phyloP scores from a whole-genome alignment of 1,140 invertebrate genomes.

The Cotesia chilonis region DNA sequence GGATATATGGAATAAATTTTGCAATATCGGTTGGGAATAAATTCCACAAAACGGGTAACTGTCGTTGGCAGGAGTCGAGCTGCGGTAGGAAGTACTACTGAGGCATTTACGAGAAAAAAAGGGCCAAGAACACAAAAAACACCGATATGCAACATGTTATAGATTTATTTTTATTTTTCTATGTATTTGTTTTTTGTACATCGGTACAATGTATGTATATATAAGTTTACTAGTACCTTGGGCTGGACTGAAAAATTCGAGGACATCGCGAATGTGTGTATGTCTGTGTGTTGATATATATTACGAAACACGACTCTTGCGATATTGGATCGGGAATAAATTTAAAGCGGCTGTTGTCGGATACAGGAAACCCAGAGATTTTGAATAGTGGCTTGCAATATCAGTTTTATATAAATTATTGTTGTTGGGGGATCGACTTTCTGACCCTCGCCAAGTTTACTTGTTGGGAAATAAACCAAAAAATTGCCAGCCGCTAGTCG shows the following conservation, averaged over 20 bases:
- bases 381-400: constrained; percentile 30
- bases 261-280: constrained; percentile 1
- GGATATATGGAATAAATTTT: constrained; percentile 22
- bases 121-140: constrained; percentile 7
- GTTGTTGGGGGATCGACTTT: constrained; percentile 6
- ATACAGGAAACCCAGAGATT: constrained; percentile 26
- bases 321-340: constrained; percentile 39
- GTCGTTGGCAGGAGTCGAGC: constrained; percentile 8
- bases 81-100: constrained; percentile 21
- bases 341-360: constrained; percentile 31
- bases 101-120: constrained; percentile 5
- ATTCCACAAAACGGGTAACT: constrained; percentile 28
- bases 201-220: neutral
- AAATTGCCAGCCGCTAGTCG: too few species aligned
- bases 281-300: constrained; percentile 1
- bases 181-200: neutral
- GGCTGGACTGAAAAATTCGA: constrained; percentile 8
- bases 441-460: constrained; percentile 6
- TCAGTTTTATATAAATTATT: constrained; percentile 32
- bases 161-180: neutral
- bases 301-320: constrained; percentile 13
- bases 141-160: too few species aligned
- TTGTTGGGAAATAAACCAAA: too few species aligned
- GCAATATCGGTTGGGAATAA: constrained; percentile 36
- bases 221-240: neutral